Evolutionary conservation across 37 sponge, comb jelly and placozoan genomes (phyloP), one percentile per base, ranked within the genome.

Genomic region (Ianthella basta): DNA sequence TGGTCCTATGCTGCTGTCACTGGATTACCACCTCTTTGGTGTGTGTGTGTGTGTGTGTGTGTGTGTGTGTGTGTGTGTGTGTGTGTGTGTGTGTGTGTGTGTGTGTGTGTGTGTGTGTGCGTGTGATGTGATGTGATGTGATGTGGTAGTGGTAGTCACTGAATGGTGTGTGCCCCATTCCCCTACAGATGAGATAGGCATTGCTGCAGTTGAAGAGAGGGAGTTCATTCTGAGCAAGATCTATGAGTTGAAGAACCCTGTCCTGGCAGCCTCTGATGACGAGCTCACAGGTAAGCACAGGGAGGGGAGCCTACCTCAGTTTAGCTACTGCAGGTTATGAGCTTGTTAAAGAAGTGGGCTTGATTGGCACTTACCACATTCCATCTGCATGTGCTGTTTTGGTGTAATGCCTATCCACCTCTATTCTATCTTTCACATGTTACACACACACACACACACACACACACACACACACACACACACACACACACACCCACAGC

Each of bases 241-340:
- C 39, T 90, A 86, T 83, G 91, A 90, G 56, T 87, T 90, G 19
- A 86, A 78, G 57, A 90, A 86, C 40, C 91, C 87, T 0, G 81
- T 40, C 20, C n/a, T 44, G 33, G 87, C 55, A 44, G 66, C 53
- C 14, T 57, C 63, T 39, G 85, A 89, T 4, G 90, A 90, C 63
- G 83, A 86, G 57, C 55, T 86, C 20, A 12, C 27, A 57, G 75
- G 90, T 86, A 55, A 60, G 86, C 60, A n/a, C 32, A 44, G 50
- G 50, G 50, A 44, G 50, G 50, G 50, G n/a, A n/a, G n/a, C n/a
- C n/a, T n/a, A n/a, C n/a, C n/a, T n/a, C n/a, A n/a, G n/a, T n/a
- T n/a, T n/a, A n/a, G n/a, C n/a, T n/a, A n/a, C n/a, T n/a, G n/a
- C n/a, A n/a, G n/a, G n/a, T n/a, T n/a, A n/a, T n/a, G n/a, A n/a